phyloP scores from a whole-genome alignment of 2,113 vertebrate genomes.

The Smithornis capensis region DNA sequence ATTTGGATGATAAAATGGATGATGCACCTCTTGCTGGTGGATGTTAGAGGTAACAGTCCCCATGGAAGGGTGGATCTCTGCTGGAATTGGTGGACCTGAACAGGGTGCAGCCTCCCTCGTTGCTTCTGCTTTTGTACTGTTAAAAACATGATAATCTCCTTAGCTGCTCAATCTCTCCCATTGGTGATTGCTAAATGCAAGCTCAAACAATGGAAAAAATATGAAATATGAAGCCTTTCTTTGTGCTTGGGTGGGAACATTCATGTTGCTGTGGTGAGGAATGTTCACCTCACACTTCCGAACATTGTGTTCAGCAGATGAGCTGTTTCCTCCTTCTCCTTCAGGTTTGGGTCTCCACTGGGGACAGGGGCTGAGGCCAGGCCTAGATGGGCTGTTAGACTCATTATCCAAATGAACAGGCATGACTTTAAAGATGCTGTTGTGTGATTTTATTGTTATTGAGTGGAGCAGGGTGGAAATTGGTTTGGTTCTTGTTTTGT shows the following conservation, averaged over 20 bases:
- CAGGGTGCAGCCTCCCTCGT: not conserved
- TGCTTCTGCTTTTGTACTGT: not conserved
- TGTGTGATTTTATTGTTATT: not conserved
- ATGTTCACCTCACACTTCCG: constrained; percentile 42
- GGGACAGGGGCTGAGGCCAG: not conserved
- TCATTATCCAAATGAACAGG: not conserved
- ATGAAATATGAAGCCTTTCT: constrained; percentile 9
- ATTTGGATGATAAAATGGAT: not conserved
- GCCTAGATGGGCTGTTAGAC: constrained; percentile 21
- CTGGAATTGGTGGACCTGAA: not conserved
- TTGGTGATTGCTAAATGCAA: not conserved
- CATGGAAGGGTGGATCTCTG: not conserved
- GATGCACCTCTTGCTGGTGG: not conserved
- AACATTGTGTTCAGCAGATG: constrained; percentile 56
- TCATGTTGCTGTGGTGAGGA: constrained; percentile 2
- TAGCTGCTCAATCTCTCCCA: not conserved
- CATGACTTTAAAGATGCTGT: not conserved
- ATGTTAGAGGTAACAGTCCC: not conserved
- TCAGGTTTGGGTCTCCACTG: not conserved
- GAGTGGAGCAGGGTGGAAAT: not conserved
- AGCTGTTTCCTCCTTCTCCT: constrained; percentile 27
- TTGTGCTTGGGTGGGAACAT: constrained; percentile 10
- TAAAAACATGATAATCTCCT: not conserved
- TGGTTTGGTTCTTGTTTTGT: not conserved
- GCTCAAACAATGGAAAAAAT: constrained; percentile 39